Conservation (phyloP, 2,797 vertebrate genomes). For the Acropternis orthonyx region DNA sequence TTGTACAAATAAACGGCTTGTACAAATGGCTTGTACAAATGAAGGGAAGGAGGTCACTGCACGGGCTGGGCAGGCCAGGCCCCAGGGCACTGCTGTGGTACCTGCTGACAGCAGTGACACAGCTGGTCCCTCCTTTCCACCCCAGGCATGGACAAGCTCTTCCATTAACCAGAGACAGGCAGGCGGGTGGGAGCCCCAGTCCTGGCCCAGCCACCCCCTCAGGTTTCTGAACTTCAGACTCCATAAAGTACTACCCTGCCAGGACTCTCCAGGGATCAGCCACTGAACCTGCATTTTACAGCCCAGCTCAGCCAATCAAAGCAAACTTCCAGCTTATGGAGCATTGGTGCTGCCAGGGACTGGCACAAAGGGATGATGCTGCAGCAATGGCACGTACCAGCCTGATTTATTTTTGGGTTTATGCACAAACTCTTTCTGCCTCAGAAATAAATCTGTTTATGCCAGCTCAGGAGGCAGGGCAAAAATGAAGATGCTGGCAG, state of each 20-base stretch:
- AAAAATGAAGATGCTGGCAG: background rate
- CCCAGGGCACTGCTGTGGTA: background rate
- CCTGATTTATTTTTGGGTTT: background rate
- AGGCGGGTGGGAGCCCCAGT: background rate
- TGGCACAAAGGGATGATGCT: background rate
- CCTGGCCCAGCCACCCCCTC: background rate
- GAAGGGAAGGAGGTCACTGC: background rate
- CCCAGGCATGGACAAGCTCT: rapidly evolving
- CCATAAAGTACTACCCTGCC: background rate
- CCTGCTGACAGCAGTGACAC: background rate
- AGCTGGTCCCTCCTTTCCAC: background rate
- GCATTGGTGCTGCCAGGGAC: background rate
- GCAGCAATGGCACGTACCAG: background rate
- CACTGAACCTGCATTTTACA: background rate
- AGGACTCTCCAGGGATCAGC: background rate
- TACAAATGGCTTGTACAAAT: background rate
- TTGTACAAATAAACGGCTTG: background rate
- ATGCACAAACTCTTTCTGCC: background rate
- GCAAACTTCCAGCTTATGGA: background rate
- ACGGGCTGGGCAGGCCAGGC: background rate
- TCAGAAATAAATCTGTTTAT: background rate
- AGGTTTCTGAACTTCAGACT: background rate
- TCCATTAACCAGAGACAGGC: background rate
- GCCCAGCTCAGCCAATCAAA: background rate
- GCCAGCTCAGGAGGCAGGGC: background rate